These are phyloP conservation scores for Falco peregrinus DNA, from an alignment of 2,797 vertebrate genomes.

Conservation along the genomic window DNA sequence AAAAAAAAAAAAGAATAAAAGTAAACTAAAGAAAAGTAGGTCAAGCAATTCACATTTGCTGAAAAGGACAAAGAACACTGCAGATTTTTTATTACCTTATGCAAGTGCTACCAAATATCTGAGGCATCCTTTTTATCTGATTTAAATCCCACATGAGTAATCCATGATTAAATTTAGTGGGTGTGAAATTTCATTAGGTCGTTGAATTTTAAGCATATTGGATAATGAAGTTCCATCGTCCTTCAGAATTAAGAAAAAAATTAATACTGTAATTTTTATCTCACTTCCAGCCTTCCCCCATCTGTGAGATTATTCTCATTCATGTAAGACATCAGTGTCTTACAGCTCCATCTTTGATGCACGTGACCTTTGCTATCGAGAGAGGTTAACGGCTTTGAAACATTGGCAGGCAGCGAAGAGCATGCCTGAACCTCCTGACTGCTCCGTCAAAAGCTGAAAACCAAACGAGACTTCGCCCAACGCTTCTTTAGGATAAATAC, in stretches of 20 bases:
- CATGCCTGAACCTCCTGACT: neutral
- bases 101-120: slow-evolving; percentile 36
- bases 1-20: neutral
- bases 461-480: neutral
- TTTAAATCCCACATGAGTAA: slow-evolving; percentile 57
- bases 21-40: slow-evolving; percentile 28
- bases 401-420: neutral
- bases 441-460: neutral
- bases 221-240: slow-evolving; percentile 67
- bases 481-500: neutral
- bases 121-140: slow-evolving; percentile 44
- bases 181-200: slow-evolving; percentile 69
- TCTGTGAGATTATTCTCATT: slow-evolving; percentile 35
- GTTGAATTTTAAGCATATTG: slow-evolving; percentile 65
- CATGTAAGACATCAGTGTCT: neutral
- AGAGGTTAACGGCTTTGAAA: neutral
- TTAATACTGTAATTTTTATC: slow-evolving; percentile 34
- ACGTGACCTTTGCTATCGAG: neutral
- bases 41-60: slow-evolving; percentile 9
- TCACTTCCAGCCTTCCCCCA: slow-evolving; percentile 14
- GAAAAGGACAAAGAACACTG: neutral
- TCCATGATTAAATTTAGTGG: slow-evolving; percentile 57
- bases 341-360: neutral
- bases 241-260: slow-evolving; percentile 43
- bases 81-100: slow-evolving; percentile 35